Evolutionary conservation across 2,888 invertebrate genomes (phyloP).

Genomic region (Synanthedon tipuliformis): DNA sequence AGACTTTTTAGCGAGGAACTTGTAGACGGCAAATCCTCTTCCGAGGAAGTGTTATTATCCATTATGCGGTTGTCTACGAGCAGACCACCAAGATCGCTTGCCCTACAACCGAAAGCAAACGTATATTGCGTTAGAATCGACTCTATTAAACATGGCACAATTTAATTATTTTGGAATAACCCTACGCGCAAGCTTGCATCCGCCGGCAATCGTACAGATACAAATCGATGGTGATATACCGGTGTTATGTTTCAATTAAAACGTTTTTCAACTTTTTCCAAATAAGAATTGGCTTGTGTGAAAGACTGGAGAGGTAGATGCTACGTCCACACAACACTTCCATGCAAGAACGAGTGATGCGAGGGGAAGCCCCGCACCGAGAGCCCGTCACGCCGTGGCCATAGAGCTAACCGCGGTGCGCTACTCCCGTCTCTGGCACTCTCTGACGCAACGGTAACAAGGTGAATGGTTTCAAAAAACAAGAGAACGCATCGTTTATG

Average conservation of each 20-base stretch:
- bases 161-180: background rate
- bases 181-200: background rate
- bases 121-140: background rate
- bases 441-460: slow-evolving; percentile 29
- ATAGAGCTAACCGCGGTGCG: slow-evolving; percentile 46
- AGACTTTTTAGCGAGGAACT: background rate
- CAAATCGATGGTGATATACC: background rate
- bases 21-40: background rate
- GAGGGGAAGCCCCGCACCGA: background rate
- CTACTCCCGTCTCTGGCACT: slow-evolving; percentile 42
- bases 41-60: background rate
- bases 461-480: background rate
- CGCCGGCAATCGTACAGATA: background rate
- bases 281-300: background rate
- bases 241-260: background rate
- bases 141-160: background rate
- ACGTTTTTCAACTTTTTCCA: background rate
- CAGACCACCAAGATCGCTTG: background rate
- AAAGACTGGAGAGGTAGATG: background rate
- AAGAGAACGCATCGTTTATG: slow-evolving; percentile 31
- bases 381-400: slow-evolving; percentile 33
- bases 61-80: background rate
- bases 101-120: background rate
- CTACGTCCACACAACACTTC: background rate
- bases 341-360: background rate